Evolutionary conservation across 2,888 invertebrate species (phyloP), one percentile per base, ranked within the genome.

Genomic region (Chironomus riparius): DNA sequence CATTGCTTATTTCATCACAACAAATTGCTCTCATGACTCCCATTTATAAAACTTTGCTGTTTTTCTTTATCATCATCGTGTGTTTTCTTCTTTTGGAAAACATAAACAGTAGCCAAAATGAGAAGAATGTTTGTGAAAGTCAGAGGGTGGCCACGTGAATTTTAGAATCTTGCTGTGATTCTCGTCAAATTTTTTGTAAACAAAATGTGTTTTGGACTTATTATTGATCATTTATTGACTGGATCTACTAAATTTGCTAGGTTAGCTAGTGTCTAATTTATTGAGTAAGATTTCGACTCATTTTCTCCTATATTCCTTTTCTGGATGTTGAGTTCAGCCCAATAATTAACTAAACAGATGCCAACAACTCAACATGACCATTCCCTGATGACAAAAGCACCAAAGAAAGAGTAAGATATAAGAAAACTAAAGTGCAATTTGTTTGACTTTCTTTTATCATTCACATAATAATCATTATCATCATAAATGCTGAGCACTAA

Each of bases 21-120:
- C 15, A 68, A 68, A 68, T 68, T 68, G 68, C 68, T 68, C 68
- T 68, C 68, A 38, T 68, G 68, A 28, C 28, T 68, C 68, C 12
- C 68, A 47, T 68, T 68, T 68, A 68, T 68, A 15, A 22, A 21
- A 18, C 65, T 65, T 65, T 65, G 13, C 13, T 65, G 22, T 65
- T 65, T 65, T 65, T 22, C 13, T 65, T 22, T 22, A 18, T 22
- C 22, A 65, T 18, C 68, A 38, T 65, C 65, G n/a, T 68, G 65
- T 68, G n/a, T 68, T n/a, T 15, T 4, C 1, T 38, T 10, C 38
- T 21, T 47, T 22, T n/a, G 10, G 10, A 68, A 47, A 68, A 68
- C 7, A 68, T 28, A 38, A 24, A 21, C 22, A 65, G 65, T 13
- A 22, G 21, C 21, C 21, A 65, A 65, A 62, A 24, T 65, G 24